Base-by-base conservation (phyloP, 2,888 invertebrate species). In the Mimas tiliae region DNA sequence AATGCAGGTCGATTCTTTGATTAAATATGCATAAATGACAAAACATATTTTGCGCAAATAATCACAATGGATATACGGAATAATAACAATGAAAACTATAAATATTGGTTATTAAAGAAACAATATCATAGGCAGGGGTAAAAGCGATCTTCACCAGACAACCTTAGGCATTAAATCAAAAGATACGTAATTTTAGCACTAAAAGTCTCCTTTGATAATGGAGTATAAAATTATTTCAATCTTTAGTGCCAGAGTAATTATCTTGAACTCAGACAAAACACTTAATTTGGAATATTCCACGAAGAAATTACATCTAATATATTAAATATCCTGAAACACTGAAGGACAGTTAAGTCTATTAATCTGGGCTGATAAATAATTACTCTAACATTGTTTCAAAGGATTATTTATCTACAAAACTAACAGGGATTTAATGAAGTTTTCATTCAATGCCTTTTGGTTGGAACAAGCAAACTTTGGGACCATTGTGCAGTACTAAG, bases 221-320 rank as follows among this genome's bases (percentile, higher is more conserved):
- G 12, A 58, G 38, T 42, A 42, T 38, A 58, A 58, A 38, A 58
- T 58, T 42, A 58, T 58, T 42, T 12, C 38, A 58, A 58, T 58
- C 42, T 42, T 58, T 42, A 42, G 19, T 42, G 38, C 42, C 12
- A 0, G 12, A 2, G 38, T 55, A 55, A 58, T 19, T 50, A 50
- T 58, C 38, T 42, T 12, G 19, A 42, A 58, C 58, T 58, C 0
- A 42, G 42, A 42, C 58, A 58, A 42, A 42, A 58, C 38, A 42
- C 42, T 58, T 21, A 58, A 58, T 21, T 42, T 55, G 38, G 34
- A 55, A 55, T 42, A 42, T 19, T 42, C 42, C 38, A 12, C 19
- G 6, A 58, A 42, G 55, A 58, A 58, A 38, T 19, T 58, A 14
- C 6, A n/a, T 53, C 33, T 27, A 33, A 27, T 12, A 12, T 38